Percentiles rank a stretch among this genome's conserved stretches.
These are phyloP conservation scores for Heliconius congener DNA, from an alignment of 1,140 invertebrate genomes.

Conservation along the genomic window DNA sequence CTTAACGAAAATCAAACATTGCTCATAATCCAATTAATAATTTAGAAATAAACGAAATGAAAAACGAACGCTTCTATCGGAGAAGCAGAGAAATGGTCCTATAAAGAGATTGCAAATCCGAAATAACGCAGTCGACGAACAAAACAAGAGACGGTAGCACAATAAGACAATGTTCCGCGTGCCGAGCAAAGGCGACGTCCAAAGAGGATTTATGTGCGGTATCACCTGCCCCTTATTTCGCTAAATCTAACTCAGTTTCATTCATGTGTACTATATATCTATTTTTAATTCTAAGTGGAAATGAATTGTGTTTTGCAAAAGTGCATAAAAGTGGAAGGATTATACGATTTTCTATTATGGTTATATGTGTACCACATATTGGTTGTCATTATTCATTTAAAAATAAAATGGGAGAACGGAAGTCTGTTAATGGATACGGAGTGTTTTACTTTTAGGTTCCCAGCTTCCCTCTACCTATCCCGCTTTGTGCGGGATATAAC, in stretches of 20 bases:
- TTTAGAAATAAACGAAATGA: constrained; percentile 15
- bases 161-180: constrained; percentile 70
- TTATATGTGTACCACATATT: too few relatives aligned
- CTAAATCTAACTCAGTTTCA: constrained; percentile 52
- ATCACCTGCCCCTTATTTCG: constrained; percentile 59
- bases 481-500: too few relatives aligned
- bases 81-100: constrained; percentile 42
- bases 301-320: constrained; percentile 3
- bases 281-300: constrained; percentile 11
- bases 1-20: neutral
- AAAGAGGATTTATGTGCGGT: constrained; percentile 61
- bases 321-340: neutral
- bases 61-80: constrained; percentile 39
- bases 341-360: neutral
- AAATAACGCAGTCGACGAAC: constrained; percentile 61
- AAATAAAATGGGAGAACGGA: too few relatives aligned
- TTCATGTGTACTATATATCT: constrained; percentile 47
- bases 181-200: constrained; percentile 56
- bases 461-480: too few relatives aligned
- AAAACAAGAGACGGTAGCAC: constrained; percentile 50
- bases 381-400: too few relatives aligned
- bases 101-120: constrained; percentile 58
- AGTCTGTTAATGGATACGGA: too few relatives aligned
- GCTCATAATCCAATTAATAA: neutral
- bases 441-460: too few relatives aligned